These are phyloP conservation scores for Diabrotica balteata DNA, from an alignment of 2,888 invertebrate genomes.

Conservation along the genomic window DNA sequence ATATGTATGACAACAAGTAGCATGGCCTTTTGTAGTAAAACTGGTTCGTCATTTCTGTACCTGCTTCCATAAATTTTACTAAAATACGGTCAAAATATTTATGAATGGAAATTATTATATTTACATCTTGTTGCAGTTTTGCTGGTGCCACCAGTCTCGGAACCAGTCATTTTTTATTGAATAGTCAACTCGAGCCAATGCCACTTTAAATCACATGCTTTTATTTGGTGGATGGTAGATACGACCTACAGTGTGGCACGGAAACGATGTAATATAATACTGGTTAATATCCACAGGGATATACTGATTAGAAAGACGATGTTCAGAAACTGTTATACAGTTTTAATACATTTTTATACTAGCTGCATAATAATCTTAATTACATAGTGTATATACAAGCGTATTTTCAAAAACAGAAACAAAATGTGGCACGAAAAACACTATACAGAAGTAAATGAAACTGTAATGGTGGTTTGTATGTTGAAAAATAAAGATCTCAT, in stretches of 20 bases:
- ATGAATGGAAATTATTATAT: constrained; percentile 49
- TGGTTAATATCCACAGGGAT: too few species aligned
- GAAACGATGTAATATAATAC: too few species aligned
- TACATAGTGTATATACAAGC: too few species aligned
- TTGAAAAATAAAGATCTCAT: too few species aligned
- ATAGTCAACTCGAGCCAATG: constrained; percentile 38
- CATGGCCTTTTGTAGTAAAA: constrained; percentile 49
- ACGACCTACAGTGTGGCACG: constrained; percentile 1
- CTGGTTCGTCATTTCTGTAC: constrained; percentile 50
- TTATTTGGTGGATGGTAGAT: constrained; percentile 19
- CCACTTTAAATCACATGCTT: constrained; percentile 7
- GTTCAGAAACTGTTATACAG: too few species aligned
- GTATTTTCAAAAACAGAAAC: too few species aligned
- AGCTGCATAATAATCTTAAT: too few species aligned
- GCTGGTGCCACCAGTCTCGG: constrained; percentile 29
- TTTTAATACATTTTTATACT: too few species aligned
- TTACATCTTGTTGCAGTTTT: constrained; percentile 44
- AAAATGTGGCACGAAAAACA: too few species aligned
- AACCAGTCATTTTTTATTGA: constrained; percentile 27
- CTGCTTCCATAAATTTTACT: constrained; percentile 50
- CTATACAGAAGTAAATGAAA: too few species aligned
- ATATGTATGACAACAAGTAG: constrained; percentile 48
- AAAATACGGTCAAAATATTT: constrained; percentile 52
- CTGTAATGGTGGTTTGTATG: too few species aligned
- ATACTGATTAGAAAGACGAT: too few species aligned